Evolutionary conservation across 2,888 invertebrate genomes (phyloP), one percentile per base, ranked within the genome.

Genomic region (Andrena trimmerana): DNA sequence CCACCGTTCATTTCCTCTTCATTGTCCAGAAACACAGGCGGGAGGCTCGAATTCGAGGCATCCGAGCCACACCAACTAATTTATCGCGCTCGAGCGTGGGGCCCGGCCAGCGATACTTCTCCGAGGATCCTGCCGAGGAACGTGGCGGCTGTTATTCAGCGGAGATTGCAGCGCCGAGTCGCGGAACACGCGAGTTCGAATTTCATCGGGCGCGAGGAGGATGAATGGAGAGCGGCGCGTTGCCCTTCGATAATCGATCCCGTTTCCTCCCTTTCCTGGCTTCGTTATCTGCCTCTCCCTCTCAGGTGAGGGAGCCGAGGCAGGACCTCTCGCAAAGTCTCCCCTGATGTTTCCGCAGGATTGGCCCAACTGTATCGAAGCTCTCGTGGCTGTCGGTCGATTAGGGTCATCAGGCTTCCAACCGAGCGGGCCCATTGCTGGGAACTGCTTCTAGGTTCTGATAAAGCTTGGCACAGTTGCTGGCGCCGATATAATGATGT

Each of bases 371-470:
- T 66, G 31, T 63, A 79, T 71, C 72, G 71, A 63, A 36, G 33
- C 60, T 31, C 59, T 63, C 36, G 72, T 54, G 62, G 81, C 69
- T 82, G 84, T 78, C 78, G 78, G 67, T 60, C 88, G 90, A 90
- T 89, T 90, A 90, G 85, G 90, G 90, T 90, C 90, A 89, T 89
- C 88, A 89, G 81, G 90, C 90, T 89, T 89, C 85, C 88, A 76
- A 78, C 79, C 75, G 68, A 79, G 65, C 82, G 73, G 76, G 74
- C 70, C 81, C 50, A 71, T 75, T 79, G 81, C 80, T 65, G 70
- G 84, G 79, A 86, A 75, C 62, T 72, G 81, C 33, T 84, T 63
- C 68, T 62, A 67, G 74, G 52, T 54, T 52, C 63, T 67, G 79
- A 84, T 84, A 83, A 83, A 79, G 78, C 80, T 4, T 16, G 42